These are phyloP conservation scores for Rhodinocichla rosea DNA, from an alignment of 2,113 vertebrate species.

Conservation along the genomic window DNA sequence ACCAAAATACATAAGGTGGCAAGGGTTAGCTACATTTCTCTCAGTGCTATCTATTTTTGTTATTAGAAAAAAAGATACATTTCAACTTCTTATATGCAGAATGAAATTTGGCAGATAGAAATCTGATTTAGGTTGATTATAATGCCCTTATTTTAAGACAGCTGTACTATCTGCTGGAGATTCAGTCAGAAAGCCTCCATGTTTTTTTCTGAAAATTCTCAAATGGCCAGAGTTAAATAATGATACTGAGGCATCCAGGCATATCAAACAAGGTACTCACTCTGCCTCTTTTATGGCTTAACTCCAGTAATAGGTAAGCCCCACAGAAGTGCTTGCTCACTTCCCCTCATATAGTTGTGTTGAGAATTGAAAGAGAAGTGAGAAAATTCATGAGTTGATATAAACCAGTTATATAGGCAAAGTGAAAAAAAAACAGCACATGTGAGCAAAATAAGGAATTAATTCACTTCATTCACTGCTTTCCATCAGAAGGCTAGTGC, in stretches of 20 bases:
- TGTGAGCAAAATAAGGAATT: not conserved
- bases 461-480: fast-evolving
- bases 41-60: not conserved
- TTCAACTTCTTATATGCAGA: not conserved
- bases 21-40: not conserved
- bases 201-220: not conserved
- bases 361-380: not conserved
- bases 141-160: not conserved
- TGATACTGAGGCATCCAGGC: not conserved
- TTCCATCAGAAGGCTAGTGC: not conserved
- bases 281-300: not conserved
- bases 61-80: not conserved
- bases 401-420: not conserved
- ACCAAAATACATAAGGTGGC: not conserved
- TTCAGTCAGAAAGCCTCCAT: not conserved
- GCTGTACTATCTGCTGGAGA: not conserved
- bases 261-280: not conserved
- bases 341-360: not conserved
- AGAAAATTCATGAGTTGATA: not conserved
- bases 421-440: not conserved
- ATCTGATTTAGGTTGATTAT: not conserved
- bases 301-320: not conserved
- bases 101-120: not conserved
- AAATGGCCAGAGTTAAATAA: not conserved
- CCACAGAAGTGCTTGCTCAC: not conserved